Conservation (phyloP, 1,140 invertebrate species). For the Drosophila nikananu region DNA sequence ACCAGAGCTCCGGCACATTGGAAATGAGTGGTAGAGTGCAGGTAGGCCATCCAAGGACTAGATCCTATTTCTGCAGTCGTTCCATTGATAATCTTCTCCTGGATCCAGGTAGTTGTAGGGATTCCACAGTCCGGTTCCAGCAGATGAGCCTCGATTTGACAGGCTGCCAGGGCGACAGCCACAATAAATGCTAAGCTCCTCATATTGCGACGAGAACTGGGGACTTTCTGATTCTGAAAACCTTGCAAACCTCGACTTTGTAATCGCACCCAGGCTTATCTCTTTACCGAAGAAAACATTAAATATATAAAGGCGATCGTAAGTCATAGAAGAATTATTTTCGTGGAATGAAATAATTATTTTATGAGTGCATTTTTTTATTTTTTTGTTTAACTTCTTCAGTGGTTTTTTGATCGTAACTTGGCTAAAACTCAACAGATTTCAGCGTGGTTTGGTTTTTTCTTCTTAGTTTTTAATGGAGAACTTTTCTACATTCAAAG, state of each 20-base stretch:
- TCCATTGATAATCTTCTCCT: neutral
- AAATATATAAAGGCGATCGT: neutral
- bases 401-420: too few species aligned
- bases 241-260: neutral
- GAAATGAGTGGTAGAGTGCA: neutral
- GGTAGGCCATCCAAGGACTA: slow-evolving; percentile 14
- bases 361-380: too few species aligned
- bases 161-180: neutral
- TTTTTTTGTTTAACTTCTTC: too few species aligned
- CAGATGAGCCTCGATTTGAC: neutral
- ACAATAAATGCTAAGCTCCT: neutral
- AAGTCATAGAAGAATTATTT: neutral
- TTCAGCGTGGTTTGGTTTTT: too few species aligned
- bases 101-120: neutral
- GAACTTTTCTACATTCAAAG: too few species aligned
- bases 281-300: neutral
- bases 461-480: too few species aligned
- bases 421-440: too few species aligned
- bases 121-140: slow-evolving; percentile 4
- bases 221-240: neutral
- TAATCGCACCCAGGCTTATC: neutral
- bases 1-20: slow-evolving; percentile 1
- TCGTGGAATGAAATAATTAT: too few species aligned
- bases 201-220: neutral
- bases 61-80: neutral